Evolutionary conservation across 2,797 vertebrate genomes (phyloP).

Genomic region (Urophycis tenuis): DNA sequence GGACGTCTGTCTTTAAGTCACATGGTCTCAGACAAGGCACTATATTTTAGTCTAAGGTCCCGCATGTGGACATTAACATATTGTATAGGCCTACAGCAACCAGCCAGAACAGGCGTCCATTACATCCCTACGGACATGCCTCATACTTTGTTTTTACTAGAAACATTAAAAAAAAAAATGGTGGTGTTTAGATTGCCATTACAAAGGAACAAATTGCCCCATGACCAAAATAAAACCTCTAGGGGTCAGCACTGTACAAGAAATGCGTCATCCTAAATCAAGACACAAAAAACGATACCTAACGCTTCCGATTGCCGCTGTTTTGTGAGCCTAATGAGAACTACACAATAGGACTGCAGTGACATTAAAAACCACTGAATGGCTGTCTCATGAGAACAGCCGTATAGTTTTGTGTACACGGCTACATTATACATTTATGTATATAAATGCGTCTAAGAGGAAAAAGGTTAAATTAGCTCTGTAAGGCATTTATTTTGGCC

Average conservation of each 20-base stretch:
- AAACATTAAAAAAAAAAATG: background rate
- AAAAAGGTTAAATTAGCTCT: background rate
- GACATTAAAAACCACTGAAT: background rate
- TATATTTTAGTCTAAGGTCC: background rate
- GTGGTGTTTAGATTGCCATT: background rate
- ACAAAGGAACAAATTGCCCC: background rate
- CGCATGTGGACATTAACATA: background rate
- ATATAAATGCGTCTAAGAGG: background rate
- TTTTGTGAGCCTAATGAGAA: constrained; percentile 10
- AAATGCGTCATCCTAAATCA: constrained; percentile 4
- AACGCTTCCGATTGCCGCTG: constrained; percentile 15
- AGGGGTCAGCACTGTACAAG: constrained; percentile 45
- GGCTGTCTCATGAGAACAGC: background rate
- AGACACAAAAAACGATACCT: constrained; percentile 15
- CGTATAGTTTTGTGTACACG: background rate
- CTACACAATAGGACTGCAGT: background rate
- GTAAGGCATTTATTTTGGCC: constrained; percentile 1
- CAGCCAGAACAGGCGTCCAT: background rate
- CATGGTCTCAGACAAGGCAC: background rate
- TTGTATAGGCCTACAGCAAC: background rate
- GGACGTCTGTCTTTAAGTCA: background rate
- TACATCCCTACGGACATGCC: background rate
- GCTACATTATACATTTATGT: background rate
- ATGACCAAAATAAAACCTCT: constrained; percentile 30
- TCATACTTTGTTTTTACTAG: background rate